phyloP scores from a whole-genome alignment of 2,797 vertebrate genomes.

The Synaphobranchus kaupii region DNA sequence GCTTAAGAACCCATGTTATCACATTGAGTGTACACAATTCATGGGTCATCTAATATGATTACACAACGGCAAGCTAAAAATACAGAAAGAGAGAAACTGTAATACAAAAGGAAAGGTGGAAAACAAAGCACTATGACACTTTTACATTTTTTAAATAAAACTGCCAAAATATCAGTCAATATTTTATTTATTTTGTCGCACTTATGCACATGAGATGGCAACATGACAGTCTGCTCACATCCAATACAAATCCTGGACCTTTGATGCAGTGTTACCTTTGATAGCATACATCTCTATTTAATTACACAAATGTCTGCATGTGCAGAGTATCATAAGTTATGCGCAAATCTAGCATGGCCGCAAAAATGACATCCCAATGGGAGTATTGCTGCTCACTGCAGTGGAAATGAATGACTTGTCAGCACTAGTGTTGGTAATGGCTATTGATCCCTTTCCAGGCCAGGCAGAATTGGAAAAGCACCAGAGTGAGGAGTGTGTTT shows the following conservation, averaged over 20 bases:
- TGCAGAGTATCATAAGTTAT: conserved; percentile 7
- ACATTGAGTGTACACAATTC: not conserved
- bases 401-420: conserved; percentile 55
- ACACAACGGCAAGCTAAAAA: not conserved
- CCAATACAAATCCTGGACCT: not conserved
- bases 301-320: not conserved
- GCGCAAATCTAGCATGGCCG: conserved; percentile 3
- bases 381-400: conserved; percentile 37
- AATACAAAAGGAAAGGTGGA: not conserved
- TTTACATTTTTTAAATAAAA: not conserved
- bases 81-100: not conserved
- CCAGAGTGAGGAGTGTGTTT: not conserved
- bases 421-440: conserved; percentile 52
- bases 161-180: not conserved
- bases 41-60: not conserved
- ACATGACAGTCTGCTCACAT: not conserved
- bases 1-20: not conserved
- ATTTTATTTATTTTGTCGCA: not conserved
- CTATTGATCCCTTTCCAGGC: conserved; percentile 51
- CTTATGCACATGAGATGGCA: not conserved
- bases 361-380: not conserved
- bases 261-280: not conserved
- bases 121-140: not conserved
- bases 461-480: not conserved
- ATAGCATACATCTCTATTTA: not conserved